Base-by-base conservation (phyloP, 2,888 invertebrate genomes). In the Xiphydria camelus region DNA sequence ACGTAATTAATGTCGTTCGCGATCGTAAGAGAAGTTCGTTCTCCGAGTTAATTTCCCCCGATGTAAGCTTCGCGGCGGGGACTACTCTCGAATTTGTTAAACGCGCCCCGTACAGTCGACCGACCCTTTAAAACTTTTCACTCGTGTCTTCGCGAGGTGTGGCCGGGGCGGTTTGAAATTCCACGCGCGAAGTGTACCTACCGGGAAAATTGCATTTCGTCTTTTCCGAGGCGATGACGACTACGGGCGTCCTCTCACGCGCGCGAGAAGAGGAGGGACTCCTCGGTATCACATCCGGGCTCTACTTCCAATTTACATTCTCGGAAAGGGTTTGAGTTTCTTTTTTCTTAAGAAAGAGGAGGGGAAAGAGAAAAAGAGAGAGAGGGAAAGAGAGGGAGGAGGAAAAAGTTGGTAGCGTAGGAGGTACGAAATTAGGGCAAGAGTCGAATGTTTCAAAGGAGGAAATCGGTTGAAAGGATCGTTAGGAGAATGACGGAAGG, bases 161-260 rank as follows among this genome's bases (percentile, higher is more conserved):
- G n/a, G n/a, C n/a, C n/a, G n/a, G n/a, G n/a, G n/a, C n/a, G n/a
- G n/a, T n/a, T n/a, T n/a, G n/a, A n/a, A n/a, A n/a, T n/a, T n/a
- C n/a, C n/a, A n/a, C n/a, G n/a, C n/a, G n/a, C n/a, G n/a, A n/a
- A n/a, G n/a, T n/a, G n/a, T n/a, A n/a, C n/a, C n/a, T n/a, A n/a
- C n/a, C n/a, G n/a, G n/a, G n/a, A n/a, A n/a, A n/a, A n/a, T n/a
- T n/a, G n/a, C n/a, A n/a, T n/a, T 45, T 43, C 41, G 42, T 43
- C 42, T 56, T 57, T 48, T 48, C 34, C 49, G 19, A 19, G 23
- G 32, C 18, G 31, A n/a, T 35, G 25, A 29, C 26, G 36, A 20
- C 29, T 25, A 25, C 37, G 23, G 45, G 19, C 33, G 45, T 47
- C 39, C 35, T 45, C 42, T 45, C 37, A 36, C 42, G 42, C 22